These are phyloP conservation scores for Thripadectes ignobilis DNA, from an alignment of 2,797 vertebrate species.

Conservation along the genomic window DNA sequence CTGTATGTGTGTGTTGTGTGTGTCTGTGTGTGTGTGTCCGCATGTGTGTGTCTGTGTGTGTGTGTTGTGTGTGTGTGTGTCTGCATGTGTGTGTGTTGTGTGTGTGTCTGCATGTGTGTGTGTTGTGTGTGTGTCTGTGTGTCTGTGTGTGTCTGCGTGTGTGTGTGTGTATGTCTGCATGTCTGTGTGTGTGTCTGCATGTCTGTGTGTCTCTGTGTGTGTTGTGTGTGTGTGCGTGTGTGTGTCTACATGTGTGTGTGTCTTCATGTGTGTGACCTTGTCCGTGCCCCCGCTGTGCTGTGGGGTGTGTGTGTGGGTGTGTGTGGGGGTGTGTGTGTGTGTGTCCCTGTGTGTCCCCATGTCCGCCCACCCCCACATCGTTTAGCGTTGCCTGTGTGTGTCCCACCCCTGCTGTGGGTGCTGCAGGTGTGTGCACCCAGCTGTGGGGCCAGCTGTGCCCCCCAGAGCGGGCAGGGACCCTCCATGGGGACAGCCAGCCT, in stretches of 20 bases:
- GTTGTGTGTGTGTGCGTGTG: not conserved
- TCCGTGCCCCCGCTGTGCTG: not conserved
- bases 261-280: not conserved
- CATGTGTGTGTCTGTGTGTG: not conserved
- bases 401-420: not conserved
- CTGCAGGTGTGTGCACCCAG: not conserved
- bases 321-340: not conserved
- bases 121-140: not conserved
- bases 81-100: too few species aligned
- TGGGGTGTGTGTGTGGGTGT: not conserved
- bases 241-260: not conserved
- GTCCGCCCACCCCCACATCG: not conserved
- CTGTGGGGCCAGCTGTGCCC: not conserved
- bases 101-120: not conserved
- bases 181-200: not conserved
- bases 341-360: not conserved
- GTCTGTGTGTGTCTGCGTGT: not conserved
- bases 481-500: too few species aligned
- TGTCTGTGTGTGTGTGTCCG: too few species aligned
- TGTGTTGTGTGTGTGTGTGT: not conserved
- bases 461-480: not conserved
- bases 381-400: not conserved
- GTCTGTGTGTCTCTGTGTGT: not conserved
- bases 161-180: not conserved
- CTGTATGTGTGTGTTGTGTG: too few species aligned